These are phyloP conservation scores for Micronisus gabar DNA, from an alignment of 2,113 vertebrate genomes.

Conservation along the genomic window DNA sequence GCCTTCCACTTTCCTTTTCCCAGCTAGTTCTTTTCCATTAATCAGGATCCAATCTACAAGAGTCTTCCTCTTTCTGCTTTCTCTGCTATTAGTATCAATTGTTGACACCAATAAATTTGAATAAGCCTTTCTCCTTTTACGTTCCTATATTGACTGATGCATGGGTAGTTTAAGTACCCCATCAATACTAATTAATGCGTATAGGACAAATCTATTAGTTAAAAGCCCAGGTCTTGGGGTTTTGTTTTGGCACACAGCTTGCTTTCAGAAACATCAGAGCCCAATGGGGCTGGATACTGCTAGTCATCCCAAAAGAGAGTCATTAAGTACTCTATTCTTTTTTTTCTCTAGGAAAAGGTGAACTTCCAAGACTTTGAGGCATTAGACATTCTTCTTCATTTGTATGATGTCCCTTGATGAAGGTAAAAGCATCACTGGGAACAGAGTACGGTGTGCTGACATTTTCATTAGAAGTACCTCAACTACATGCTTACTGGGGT, in stretches of 20 bases:
- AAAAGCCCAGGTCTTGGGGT: neutral
- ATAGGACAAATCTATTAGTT: neutral
- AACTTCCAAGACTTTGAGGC: neutral
- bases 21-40: neutral
- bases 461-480: neutral
- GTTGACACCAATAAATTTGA: constrained; percentile 4
- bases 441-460: neutral
- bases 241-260: neutral
- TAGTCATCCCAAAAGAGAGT: neutral
- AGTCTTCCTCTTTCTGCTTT: neutral
- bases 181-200: constrained; percentile 27
- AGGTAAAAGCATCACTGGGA: neutral
- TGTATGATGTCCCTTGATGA: neutral
- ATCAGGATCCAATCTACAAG: neutral
- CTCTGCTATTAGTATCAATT: neutral
- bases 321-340: neutral
- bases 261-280: neutral
- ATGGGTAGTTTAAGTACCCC: neutral
- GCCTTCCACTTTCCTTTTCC: neutral
- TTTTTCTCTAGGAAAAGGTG: neutral
- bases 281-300: neutral
- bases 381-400: neutral
- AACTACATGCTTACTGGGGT: neutral
- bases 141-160: neutral
- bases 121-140: neutral